phyloP scores from a whole-genome alignment of 1,140 invertebrate species.

The Cotesia chilonis region DNA sequence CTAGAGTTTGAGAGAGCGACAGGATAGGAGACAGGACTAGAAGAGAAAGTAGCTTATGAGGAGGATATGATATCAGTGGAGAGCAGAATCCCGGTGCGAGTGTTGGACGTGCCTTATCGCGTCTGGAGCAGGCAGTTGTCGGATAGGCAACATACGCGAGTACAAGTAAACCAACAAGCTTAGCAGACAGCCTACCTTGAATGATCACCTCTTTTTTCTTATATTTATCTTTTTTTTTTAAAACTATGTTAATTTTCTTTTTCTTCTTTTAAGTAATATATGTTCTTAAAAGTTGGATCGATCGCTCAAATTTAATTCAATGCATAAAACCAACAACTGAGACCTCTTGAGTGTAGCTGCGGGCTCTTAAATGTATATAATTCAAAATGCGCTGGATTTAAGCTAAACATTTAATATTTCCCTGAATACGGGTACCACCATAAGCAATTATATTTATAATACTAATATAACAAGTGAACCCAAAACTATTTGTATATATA shows the following conservation, averaged over 20 bases:
- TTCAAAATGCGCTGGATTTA: slow-evolving; percentile 54
- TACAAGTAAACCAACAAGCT: neutral
- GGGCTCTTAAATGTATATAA: slow-evolving; percentile 39
- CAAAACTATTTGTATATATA: slow-evolving; percentile 26
- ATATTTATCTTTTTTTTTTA: neutral
- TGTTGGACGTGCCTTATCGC: slow-evolving; percentile 64
- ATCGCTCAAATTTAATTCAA: too few species aligned
- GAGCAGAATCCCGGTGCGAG: slow-evolving; percentile 56
- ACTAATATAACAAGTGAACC: slow-evolving; percentile 50
- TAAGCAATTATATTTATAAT: slow-evolving; percentile 43
- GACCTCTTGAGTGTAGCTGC: neutral
- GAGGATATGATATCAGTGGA: slow-evolving; percentile 59
- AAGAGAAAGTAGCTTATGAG: slow-evolving; percentile 28
- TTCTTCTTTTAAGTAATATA: too few species aligned
- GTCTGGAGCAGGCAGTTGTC: slow-evolving; percentile 56
- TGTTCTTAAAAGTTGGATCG: too few species aligned
- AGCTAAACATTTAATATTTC: slow-evolving; percentile 38
- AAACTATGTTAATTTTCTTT: too few species aligned
- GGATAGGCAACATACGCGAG: slow-evolving; percentile 42
- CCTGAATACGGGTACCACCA: slow-evolving; percentile 59
- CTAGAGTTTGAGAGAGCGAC: too few species aligned
- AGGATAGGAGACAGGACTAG: neutral
- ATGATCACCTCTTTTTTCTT: neutral
- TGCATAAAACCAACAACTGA: too few species aligned
- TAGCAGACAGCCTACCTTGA: neutral